phyloP scores from a whole-genome alignment of 2,888 invertebrate genomes.

The Daptonema setosum region DNA sequence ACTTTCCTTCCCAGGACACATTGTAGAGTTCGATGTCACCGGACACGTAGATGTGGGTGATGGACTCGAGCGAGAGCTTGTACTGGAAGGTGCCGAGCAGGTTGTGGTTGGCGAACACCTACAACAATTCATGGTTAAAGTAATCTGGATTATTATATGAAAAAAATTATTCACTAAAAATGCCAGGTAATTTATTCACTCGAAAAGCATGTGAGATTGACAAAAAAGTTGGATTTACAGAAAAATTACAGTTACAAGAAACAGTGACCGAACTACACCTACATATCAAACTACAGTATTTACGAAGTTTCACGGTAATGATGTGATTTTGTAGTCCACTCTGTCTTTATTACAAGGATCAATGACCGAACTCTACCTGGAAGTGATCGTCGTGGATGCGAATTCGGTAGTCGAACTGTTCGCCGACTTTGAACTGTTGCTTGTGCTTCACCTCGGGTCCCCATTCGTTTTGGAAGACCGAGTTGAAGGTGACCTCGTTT shows the following conservation, averaged over 20 bases:
- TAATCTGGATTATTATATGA: not conserved
- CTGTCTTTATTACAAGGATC: no score
- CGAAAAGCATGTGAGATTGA: no score
- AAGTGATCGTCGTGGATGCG: conserved; percentile 22
- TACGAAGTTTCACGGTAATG: no score
- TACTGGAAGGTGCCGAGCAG: conserved; percentile 20
- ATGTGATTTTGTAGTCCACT: no score
- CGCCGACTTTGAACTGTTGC: conserved; percentile 10
- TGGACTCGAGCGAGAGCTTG: conserved; percentile 4
- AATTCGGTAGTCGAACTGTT: conserved; percentile 24
- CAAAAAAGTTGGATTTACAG: no score
- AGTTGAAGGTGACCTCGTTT: conserved; percentile 18
- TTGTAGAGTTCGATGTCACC: conserved; percentile 20
- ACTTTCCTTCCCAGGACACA: conserved; percentile 24
- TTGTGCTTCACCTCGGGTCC: conserved; percentile 16
- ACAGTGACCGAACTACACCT: not conserved
- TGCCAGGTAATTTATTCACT: no score
- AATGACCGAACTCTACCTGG: conserved; percentile 12
- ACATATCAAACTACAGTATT: no score
- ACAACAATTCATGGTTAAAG: conserved; percentile 10
- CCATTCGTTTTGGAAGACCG: conserved; percentile 26
- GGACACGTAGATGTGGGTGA: conserved; percentile 24
- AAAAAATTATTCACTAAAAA: not conserved
- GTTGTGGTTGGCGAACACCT: conserved; percentile 21
- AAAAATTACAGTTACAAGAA: not conserved